These are phyloP conservation scores for Tenebrio molitor DNA, from an alignment of 1,140 invertebrate species.

Conservation along the genomic window DNA sequence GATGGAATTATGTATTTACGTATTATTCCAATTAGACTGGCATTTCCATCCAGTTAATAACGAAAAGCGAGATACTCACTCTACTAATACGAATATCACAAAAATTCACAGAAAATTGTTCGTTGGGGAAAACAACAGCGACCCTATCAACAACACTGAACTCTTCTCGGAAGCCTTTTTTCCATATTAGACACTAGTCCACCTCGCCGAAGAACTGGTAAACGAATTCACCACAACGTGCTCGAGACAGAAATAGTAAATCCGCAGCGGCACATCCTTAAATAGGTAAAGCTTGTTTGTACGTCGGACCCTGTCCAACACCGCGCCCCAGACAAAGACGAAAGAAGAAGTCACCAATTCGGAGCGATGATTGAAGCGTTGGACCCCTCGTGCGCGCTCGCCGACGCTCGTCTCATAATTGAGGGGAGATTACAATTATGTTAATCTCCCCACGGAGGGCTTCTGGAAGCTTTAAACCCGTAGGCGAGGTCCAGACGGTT, in stretches of 20 bases:
- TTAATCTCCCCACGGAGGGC: no score
- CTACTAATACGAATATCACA: no score
- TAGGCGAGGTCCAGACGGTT: no score
- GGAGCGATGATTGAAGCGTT: background rate
- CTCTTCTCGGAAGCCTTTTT: background rate
- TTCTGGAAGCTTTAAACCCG: background rate
- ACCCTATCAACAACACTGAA: background rate
- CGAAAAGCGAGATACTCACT: background rate
- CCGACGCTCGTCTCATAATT: background rate
- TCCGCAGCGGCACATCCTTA: slow-evolving; percentile 15
- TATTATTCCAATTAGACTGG: no score
- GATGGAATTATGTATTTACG: no score
- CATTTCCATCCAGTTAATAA: background rate
- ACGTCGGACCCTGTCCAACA: background rate
- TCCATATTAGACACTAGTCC: background rate
- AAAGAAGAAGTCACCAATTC: slow-evolving; percentile 9
- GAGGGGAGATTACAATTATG: background rate
- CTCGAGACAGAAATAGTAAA: slow-evolving; percentile 21
- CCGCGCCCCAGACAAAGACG: background rate
- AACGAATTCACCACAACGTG: slow-evolving; percentile 1
- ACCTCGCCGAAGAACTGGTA: background rate
- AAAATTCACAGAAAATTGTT: background rate
- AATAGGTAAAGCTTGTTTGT: slow-evolving; percentile 36
- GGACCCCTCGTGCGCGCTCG: slow-evolving; percentile 6
- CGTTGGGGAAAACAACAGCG: background rate